These are phyloP conservation scores for Stercorarius parasiticus DNA, from an alignment of 2,113 vertebrate genomes.

Conservation along the genomic window DNA sequence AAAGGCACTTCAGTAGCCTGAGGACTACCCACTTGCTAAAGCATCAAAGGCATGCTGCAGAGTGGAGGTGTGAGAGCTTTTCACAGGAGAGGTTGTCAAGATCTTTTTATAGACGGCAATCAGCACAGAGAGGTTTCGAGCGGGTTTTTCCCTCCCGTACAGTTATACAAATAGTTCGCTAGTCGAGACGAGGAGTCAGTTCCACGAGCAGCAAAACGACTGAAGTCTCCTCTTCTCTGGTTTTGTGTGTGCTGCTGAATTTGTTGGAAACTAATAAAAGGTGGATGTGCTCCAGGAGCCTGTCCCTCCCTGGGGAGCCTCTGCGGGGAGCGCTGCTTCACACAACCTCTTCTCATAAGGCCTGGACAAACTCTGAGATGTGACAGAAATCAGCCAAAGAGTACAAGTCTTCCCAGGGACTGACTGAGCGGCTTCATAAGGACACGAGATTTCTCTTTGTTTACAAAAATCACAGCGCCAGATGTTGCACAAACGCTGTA, in stretches of 20 bases:
- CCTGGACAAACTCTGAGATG: not conserved
- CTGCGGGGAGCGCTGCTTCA: not conserved
- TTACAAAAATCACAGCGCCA: not conserved
- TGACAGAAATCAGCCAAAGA: not conserved
- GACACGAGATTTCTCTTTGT: not conserved
- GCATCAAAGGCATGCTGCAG: not conserved
- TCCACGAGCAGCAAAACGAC: not conserved
- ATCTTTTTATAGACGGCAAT: not conserved
- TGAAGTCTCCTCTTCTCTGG: not conserved
- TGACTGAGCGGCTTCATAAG: rapidly evolving
- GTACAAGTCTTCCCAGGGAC: not conserved
- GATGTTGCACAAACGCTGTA: not conserved
- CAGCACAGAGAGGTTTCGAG: not conserved
- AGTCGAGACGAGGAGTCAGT: rapidly evolving
- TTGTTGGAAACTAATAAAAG: not conserved
- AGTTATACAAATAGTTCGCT: not conserved
- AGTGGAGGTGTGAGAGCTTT: slow-evolving; percentile 29
- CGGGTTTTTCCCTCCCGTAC: not conserved
- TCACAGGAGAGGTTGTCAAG: slow-evolving; percentile 6
- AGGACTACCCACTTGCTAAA: not conserved
- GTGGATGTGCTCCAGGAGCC: not conserved
- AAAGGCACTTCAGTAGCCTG: not conserved
- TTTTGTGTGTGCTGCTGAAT: not conserved
- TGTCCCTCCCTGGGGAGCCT: not conserved
- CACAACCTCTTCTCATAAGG: not conserved